These are phyloP conservation scores for Oegoconia quadripuncta DNA, from an alignment of 2,888 invertebrate genomes.

Conservation along the genomic window DNA sequence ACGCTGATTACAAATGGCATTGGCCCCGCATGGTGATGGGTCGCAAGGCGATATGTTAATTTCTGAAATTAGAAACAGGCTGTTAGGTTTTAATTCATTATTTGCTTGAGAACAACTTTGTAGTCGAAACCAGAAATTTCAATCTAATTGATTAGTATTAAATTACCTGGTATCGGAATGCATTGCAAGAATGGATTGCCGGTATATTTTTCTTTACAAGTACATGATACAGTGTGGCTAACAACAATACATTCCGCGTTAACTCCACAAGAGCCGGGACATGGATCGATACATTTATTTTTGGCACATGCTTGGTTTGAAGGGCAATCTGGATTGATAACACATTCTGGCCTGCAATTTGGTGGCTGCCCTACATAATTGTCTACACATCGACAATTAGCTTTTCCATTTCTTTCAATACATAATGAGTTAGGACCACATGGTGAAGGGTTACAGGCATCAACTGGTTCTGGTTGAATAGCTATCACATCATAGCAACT, in stretches of 20 bases:
- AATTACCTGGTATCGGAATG: slow-evolving; percentile 77
- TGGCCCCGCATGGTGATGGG: slow-evolving; percentile 92
- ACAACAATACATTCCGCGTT: slow-evolving; percentile 89
- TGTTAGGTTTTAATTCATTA: too few species aligned
- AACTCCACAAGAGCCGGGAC: slow-evolving; percentile 89
- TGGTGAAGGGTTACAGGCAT: slow-evolving; percentile 87
- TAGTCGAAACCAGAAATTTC: too few species aligned
- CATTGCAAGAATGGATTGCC: slow-evolving; percentile 93
- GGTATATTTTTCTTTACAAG: slow-evolving; percentile 85
- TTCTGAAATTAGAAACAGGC: too few species aligned
- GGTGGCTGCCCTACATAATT: slow-evolving; percentile 89
- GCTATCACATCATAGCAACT: slow-evolving; percentile 80
- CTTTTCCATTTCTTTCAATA: slow-evolving; percentile 80
- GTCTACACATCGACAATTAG: slow-evolving; percentile 87
- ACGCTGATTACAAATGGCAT: slow-evolving; percentile 87
- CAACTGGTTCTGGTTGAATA: slow-evolving; percentile 50
- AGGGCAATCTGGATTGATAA: slow-evolving; percentile 89
- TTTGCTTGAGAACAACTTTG: too few species aligned
- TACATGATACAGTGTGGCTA: slow-evolving; percentile 89
- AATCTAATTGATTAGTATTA: too few species aligned
- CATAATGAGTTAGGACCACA: slow-evolving; percentile 91
- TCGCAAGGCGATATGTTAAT: slow-evolving; percentile 84
- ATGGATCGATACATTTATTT: slow-evolving; percentile 89
- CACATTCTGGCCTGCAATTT: slow-evolving; percentile 90
- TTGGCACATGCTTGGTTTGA: slow-evolving; percentile 88